Base-by-base conservation (phyloP, 2,797 vertebrate species). In the Hypotaenidia okinawae region DNA sequence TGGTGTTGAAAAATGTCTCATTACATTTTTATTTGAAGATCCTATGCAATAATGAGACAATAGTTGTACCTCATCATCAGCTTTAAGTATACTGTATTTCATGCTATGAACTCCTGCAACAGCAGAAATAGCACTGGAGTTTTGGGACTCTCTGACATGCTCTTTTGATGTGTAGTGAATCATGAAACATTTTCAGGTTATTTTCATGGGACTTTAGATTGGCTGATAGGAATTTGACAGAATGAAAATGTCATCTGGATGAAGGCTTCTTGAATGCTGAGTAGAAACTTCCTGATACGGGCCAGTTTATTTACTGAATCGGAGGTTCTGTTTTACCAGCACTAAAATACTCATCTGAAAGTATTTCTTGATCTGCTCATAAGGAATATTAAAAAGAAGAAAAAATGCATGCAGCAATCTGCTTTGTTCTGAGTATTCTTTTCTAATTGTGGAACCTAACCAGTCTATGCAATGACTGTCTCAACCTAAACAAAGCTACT, bases 1-100 rank as follows among this genome's bases (percentile, higher is more conserved):
- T 62, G 28, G 11, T 66, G 25, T 81, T 92, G 68, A 88, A 83
- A 93, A 92, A 81, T 39, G 21, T 59, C 52, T 89, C 41, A 21
- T 85, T 89, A 77, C 5, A 5, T 62, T 94, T 93, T 83, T 84
- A 66, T 90, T 93, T 78, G 69, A 90, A 67, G 52, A 69, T n/a
- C n/a, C 17, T 63, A 5, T 73, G 28, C 16, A 82, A 25, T 87
- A 88, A 84, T 75, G 83, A 90, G 55, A 54, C 59, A 88, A 74
- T 37, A 62, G 32, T 66, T 88, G n/a, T 47, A 51, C 28, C 23
- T 92, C 27, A 77, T 73, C 23, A 76, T 43, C 25, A 28, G 35
- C 7, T 93, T 76, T 84, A 75, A 62, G 27, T 82, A 5, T 27
- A 30, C 5, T 59, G 1, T 64, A 33, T 90, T 91, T 93, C 23